Evolutionary conservation across 1,140 invertebrate genomes (phyloP), one percentile per base, ranked within the genome.

Genomic region (Pseudoatta argentina): DNA sequence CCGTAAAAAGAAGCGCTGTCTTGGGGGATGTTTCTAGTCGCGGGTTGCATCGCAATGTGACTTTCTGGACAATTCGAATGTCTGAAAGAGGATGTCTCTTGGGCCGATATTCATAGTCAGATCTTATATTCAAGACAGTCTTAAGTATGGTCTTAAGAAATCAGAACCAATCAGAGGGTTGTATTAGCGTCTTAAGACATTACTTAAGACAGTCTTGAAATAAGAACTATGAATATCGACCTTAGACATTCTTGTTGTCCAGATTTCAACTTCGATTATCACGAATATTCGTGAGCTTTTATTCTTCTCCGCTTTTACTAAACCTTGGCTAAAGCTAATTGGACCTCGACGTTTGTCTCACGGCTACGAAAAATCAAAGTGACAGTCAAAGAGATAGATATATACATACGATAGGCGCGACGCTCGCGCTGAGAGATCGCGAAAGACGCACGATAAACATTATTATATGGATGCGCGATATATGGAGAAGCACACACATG

Each of bases 401-500:
- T n/a, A 14, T 14, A 61, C 14, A 48, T 3, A 16, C 3, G 53
- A 48, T 64, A 39, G 53, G 39, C 72, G 61, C 57, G 18, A 57
- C 67, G 53, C 8, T 55, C 61, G 61, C 27, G 30, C 63, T 27
- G 39, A 61, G 67, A 85, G 72, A 71, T 85, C 18, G 21, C 51
- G 39, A 63, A 64, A 88, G 55, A 86, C 12, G 27, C 55, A 71
- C 59, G 78, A 85, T 87, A 53, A 83, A 16, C 39, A 69, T 81
- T 55, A n/a, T 86, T 61, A 78, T 14, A 79, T 24, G 59, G 21
- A 75, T 34, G 48, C 55, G 39, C 16, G 27, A 87, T 87, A 27
- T 14, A 88, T 39, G 75, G 67, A 89, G 75, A 87, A 92, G 89
- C 72, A 79, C 21, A 16, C 72, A 79, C 21, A 16, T 51, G 72